Conservation (phyloP, 2,113 vertebrate genomes). For the Heterocephalus glaber region DNA sequence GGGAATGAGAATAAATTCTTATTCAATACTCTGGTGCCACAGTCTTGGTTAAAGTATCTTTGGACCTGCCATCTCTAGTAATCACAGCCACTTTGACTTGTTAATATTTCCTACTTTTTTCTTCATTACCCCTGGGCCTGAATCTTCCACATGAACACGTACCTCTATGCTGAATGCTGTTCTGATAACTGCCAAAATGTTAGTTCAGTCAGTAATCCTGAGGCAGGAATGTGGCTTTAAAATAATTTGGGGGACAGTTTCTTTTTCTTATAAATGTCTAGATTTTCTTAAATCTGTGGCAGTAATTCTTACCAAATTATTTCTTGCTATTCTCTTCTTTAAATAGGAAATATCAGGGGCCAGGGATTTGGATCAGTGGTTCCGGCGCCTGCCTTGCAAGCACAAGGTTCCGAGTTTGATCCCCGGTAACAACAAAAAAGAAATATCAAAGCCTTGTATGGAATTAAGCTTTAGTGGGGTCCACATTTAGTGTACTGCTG, state of each 20-base stretch:
- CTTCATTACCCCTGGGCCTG: neutral
- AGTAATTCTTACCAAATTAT: neutral
- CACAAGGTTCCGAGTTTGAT: too few species aligned
- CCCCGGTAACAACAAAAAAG: too few species aligned
- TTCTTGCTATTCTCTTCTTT: constrained; percentile 9
- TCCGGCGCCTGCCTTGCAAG: too few species aligned
- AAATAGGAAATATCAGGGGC: neutral
- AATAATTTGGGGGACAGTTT: neutral
- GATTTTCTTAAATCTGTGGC: constrained; percentile 2
- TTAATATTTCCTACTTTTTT: neutral
- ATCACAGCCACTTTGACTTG: neutral
- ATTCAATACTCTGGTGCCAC: neutral
- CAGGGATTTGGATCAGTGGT: too few species aligned
- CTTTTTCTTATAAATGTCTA: neutral
- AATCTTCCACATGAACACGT: neutral
- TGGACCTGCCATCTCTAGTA: neutral
- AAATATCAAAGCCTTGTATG: neutral
- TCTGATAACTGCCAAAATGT: neutral
- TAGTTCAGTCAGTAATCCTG: neutral
- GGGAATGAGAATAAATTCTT: constrained; percentile 19
- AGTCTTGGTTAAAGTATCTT: neutral
- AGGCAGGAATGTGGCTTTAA: neutral
- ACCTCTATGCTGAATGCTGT: neutral
- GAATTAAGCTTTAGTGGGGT: neutral
- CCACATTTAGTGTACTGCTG: neutral